A percentile compares a stretch with the other conserved stretches of the same genome.
Conservation (phyloP, 2,888 invertebrate genomes). For the Machimus rusticus region DNA sequence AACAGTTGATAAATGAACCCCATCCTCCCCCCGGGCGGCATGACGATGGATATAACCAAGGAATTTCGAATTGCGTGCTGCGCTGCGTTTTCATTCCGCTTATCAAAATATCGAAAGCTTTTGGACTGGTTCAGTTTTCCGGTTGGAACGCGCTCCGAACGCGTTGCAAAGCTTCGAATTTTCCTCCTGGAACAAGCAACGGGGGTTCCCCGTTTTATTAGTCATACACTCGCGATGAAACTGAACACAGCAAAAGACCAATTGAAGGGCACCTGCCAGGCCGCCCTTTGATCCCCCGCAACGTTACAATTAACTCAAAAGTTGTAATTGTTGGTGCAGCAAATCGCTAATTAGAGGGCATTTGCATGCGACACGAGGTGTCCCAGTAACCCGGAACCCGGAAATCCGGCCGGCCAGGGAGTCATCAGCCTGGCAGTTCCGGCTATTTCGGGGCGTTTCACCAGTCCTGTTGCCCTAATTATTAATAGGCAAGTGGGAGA, state of each 20-base stretch:
- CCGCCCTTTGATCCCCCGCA: neutral
- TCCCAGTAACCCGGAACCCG: neutral
- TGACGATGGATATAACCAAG: neutral
- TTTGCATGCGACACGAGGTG: neutral
- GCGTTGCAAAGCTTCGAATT: neutral
- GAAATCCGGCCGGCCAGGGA: neutral
- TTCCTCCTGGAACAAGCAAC: neutral
- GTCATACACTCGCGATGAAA: neutral
- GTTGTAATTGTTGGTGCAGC: neutral
- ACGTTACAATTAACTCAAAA: neutral
- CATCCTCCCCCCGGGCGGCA: neutral
- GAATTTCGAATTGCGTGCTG: neutral
- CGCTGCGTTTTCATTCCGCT: neutral
- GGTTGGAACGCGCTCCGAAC: neutral
- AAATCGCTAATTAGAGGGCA: neutral
- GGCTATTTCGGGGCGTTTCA: neutral
- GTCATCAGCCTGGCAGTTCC: neutral
- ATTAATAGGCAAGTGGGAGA: neutral
- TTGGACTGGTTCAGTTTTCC: neutral
- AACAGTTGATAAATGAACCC: slow-evolving; percentile 31
- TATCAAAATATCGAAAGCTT: slow-evolving; percentile 31
- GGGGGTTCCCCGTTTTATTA: neutral
- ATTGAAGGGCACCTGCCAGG: neutral
- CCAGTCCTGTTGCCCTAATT: neutral
- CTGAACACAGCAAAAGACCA: neutral